Evolutionary conservation across 2,797 vertebrate genomes (phyloP).

Genomic region (Pteronotus mesoamericanus): DNA sequence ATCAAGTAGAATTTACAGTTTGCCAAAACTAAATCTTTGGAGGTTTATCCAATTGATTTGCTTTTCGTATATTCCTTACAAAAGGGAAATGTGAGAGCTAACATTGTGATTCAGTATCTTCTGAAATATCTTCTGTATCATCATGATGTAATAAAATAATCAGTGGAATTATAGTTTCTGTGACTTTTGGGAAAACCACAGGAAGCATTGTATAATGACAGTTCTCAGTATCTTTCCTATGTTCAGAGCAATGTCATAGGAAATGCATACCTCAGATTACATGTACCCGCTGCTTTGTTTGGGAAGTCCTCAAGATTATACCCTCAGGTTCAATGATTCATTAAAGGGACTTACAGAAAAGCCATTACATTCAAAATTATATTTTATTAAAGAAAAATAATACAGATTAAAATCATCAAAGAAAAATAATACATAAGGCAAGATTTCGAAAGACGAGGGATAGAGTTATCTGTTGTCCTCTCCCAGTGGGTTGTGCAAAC

Average conservation of each 20-base stretch:
- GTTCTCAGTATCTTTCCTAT: background rate
- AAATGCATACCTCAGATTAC: background rate
- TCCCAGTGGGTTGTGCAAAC: rapidly evolving
- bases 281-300: background rate
- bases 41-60: slow-evolving; percentile 49
- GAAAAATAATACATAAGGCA: background rate
- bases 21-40: background rate
- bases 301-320: background rate
- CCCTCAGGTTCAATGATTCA: background rate
- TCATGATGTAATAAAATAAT: background rate
- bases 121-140: background rate
- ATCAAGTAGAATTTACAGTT: background rate
- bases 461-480: background rate
- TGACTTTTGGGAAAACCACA: background rate
- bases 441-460: rapidly evolving
- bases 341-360: background rate
- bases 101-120: background rate
- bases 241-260: background rate
- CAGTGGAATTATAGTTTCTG: background rate
- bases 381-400: background rate
- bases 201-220: background rate
- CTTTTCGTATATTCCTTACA: slow-evolving; percentile 22
- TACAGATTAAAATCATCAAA: background rate
- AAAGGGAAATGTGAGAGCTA: slow-evolving; percentile 14
- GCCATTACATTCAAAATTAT: background rate